A percentile compares a stretch with the other conserved stretches of the same genome.
Conservation (phyloP, 2,888 invertebrate species). For the Nomada lathburiana region DNA sequence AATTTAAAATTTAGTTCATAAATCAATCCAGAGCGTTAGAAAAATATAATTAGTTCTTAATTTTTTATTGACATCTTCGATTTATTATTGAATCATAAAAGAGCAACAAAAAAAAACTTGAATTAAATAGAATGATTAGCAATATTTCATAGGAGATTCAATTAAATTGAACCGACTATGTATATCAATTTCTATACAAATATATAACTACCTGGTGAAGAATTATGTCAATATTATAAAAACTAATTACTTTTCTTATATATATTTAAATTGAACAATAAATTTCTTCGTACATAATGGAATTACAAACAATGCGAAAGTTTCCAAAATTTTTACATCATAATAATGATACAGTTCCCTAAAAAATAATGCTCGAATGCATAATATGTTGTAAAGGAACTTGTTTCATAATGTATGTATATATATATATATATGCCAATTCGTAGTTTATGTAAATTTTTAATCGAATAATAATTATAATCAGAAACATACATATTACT, state of each 20-base stretch:
- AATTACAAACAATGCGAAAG: not conserved
- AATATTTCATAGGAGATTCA: not conserved
- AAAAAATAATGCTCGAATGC: not conserved
- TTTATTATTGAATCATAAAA: too few relatives aligned
- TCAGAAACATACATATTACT: slow-evolving; percentile 7
- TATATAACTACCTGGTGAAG: not conserved
- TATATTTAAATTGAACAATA: not conserved
- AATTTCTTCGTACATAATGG: not conserved
- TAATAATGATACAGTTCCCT: slow-evolving; percentile 5
- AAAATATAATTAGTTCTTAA: too few relatives aligned
- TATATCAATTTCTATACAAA: not conserved
- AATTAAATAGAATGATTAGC: not conserved
- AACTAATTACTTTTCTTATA: not conserved
- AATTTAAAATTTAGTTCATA: too few relatives aligned
- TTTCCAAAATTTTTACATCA: not conserved
- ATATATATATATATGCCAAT: not conserved
- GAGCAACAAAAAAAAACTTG: not conserved
- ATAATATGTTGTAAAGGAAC: not conserved
- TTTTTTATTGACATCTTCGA: too few relatives aligned
- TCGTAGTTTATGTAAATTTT: not conserved
- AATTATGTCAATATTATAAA: slow-evolving; percentile 10
- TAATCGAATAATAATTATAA: slow-evolving; percentile 6
- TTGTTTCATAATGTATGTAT: not conserved
- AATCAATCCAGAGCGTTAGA: too few relatives aligned
- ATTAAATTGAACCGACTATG: not conserved